Evolutionary conservation across 2,888 invertebrate species (phyloP).

Genomic region (Rhingia rostrata): DNA sequence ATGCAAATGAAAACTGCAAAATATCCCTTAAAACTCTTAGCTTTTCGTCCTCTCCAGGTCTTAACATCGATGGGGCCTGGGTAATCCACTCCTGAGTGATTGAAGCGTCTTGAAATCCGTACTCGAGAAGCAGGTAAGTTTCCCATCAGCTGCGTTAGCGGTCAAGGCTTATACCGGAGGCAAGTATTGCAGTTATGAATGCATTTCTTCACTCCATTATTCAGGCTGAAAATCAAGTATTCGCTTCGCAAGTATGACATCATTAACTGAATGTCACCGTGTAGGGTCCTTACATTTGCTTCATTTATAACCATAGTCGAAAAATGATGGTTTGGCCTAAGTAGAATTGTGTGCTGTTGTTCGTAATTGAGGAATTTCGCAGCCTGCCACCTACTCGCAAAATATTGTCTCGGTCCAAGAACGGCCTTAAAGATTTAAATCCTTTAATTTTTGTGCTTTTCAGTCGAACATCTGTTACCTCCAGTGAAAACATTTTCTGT

Average conservation of each 20-base stretch:
- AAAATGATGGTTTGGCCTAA: constrained; percentile 1
- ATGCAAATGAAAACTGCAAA: constrained; percentile 76
- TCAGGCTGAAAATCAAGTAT: constrained; percentile 5
- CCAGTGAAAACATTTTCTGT: constrained; percentile 6
- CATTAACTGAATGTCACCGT: constrained; percentile 18
- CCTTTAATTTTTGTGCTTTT: constrained; percentile 13
- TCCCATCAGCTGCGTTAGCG: constrained; percentile 75
- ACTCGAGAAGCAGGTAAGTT: constrained; percentile 75
- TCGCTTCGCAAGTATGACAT: neutral
- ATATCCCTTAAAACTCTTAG: constrained; percentile 74
- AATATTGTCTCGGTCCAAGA: neutral
- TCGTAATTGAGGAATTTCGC: constrained; percentile 10
- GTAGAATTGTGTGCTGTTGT: constrained; percentile 14
- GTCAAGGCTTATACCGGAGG: constrained; percentile 10
- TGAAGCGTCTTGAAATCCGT: constrained; percentile 60
- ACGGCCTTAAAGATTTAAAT: constrained; percentile 1
- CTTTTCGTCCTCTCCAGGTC: constrained; percentile 52
- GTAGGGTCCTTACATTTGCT: constrained; percentile 6
- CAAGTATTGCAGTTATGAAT: constrained; percentile 17
- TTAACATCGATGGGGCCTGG: constrained; percentile 72
- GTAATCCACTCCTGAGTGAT: constrained; percentile 71
- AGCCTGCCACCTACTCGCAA: constrained; percentile 25
- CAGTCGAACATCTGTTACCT: constrained; percentile 11
- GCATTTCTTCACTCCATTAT: constrained; percentile 5
- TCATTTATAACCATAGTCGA: constrained; percentile 1